Evolutionary conservation across 35 echinoderm and acorn worm species (phyloP), one percentile per base, ranked within the genome.

Genomic region (Nesometra sesokonis): DNA sequence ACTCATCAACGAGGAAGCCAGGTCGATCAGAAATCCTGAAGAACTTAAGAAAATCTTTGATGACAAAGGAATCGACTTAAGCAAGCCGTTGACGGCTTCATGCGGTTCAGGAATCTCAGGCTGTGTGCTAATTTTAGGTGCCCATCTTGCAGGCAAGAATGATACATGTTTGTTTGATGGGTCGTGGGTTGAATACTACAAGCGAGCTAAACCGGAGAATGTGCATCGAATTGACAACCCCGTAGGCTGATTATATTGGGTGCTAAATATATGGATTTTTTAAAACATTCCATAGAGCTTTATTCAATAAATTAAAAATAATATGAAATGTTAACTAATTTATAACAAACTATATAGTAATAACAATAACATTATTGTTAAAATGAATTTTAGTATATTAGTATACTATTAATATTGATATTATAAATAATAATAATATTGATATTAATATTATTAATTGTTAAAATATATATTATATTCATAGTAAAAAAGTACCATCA

Each of bases 181-280:
- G 29, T 91, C 96, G 0, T 99, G 96, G 96, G 93, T 94, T 47
- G 96, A 99, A 57, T 99, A 91, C 37, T 83, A 27, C 35, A 13
- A 38, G 7, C 9, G 33, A 39, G 81, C 81, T 7, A 83, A 83
- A 83, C 81, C 81, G 27, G 81, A 83, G 27, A 39, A 83, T 39
- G 27, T 83, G 7, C 52, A 67, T 27, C 7, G 11, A 13, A 11
- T 67, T 19, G 52, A 67, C 2, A 67, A 5, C 7, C 52, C 52
- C 7, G 7, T 67, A 67, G 52, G 52, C 0, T 67, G 23, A 67
- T 15, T 43, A n/a, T n/a, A n/a, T n/a, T n/a, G n/a, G n/a, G n/a
- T n/a, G n/a, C n/a, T n/a, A n/a, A n/a, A n/a, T n/a, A n/a, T n/a
- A n/a, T n/a, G n/a, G n/a, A n/a, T n/a, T n/a, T n/a, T n/a, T n/a